Evolutionary conservation across 2,113 vertebrate species (phyloP), one percentile per base, ranked within the genome.

Genomic region (Noctilio leporinus): DNA sequence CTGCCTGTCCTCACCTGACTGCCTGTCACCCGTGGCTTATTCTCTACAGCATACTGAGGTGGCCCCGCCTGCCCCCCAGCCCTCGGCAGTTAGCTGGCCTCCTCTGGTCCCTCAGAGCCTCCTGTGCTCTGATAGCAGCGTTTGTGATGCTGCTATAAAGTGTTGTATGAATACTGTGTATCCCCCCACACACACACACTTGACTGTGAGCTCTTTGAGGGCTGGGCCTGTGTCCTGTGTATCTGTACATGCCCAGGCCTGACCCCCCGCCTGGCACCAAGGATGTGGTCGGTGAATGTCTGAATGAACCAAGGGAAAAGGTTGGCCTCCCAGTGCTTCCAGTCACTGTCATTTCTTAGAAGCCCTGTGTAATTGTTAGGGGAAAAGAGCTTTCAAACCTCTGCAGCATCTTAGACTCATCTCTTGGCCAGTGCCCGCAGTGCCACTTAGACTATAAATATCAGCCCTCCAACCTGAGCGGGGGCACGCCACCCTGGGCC

Each of bases 371-470:
- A 28, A 76, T 85, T 57, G 57, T 40, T 35, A 4, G 35, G 70
- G 28, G 35, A 7, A 6, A 33, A 89, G 67, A 82, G 55, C 67
- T 38, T 78, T 40, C 76, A 65, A 0, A 12, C 45, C 70, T 87
- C 43, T 30, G 69, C 8, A 45, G 40, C 30, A 1, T 62, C 70
- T 93, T 75, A 70, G 76, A 84, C 26, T 43, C 65, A 28, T 35
- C 77, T 49, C 76, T 55, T 53, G n/a, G 49, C 93, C 89, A 30
- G 77, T 24, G 22, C 45, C 72, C 15, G 72, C 28, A 26, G 0
- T 22, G 49, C 59, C 86, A 90, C 78, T 80, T 72, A 69, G 45
- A 51, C 59, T 84, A 14, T 72, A 89, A 81, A 85, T 88, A 94
- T 93, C 75, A 93, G 4, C 45, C n/a, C 64, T 83, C 65, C 28